These are phyloP conservation scores for Alethe diademata DNA, from an alignment of 2,113 vertebrate genomes.

Conservation along the genomic window DNA sequence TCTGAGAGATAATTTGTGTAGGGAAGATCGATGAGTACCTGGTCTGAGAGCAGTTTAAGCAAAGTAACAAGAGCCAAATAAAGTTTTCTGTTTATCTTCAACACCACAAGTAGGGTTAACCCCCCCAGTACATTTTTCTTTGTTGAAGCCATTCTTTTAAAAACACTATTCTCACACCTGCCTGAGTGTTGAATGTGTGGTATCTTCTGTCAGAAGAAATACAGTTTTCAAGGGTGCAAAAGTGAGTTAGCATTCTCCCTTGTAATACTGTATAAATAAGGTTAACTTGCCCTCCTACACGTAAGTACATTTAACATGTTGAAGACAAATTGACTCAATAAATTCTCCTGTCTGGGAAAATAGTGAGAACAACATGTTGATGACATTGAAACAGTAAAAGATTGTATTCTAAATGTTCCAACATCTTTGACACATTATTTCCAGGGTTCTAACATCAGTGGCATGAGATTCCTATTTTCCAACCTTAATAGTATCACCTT, in stretches of 20 bases:
- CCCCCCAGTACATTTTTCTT: neutral
- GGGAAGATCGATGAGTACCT: neutral
- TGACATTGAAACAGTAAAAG: conserved; percentile 19
- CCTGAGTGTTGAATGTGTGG: neutral
- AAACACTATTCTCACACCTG: neutral
- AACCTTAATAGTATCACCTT: neutral
- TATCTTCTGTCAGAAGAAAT: neutral
- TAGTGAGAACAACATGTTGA: conserved; percentile 7
- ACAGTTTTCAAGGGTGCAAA: neutral
- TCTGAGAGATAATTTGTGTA: neutral
- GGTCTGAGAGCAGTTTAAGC: neutral
- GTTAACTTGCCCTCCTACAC: conserved; percentile 8
- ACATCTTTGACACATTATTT: conserved; percentile 20
- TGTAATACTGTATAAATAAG: neutral
- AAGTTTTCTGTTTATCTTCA: neutral
- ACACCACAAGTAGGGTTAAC: neutral
- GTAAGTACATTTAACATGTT: neutral
- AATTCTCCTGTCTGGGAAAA: conserved; percentile 38
- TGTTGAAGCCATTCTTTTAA: neutral
- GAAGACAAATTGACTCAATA: conserved; percentile 47
- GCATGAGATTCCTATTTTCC: neutral
- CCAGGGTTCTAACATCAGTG: neutral
- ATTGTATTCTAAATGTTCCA: conserved; percentile 12
- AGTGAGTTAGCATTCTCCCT: neutral
- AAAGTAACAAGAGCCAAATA: neutral